These are phyloP conservation scores for Philhelius pedissequus DNA, from an alignment of 2,888 invertebrate species.

Conservation along the genomic window DNA sequence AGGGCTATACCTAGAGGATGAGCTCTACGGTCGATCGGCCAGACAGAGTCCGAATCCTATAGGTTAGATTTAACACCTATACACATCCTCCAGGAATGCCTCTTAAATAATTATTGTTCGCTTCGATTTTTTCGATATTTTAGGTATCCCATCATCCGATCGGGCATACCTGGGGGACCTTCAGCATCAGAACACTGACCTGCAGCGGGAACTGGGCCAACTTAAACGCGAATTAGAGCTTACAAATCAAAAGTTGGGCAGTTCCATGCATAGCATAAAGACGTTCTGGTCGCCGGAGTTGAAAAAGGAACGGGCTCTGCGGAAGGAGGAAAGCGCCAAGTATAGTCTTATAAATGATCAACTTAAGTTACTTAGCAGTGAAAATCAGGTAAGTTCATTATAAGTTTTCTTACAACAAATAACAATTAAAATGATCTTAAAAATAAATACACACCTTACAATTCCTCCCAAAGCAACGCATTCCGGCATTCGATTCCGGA, in stretches of 20 bases:
- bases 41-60: constrained; percentile 85
- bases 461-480: too few relatives aligned
- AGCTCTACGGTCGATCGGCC: constrained; percentile 84
- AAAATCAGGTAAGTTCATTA: constrained; percentile 90
- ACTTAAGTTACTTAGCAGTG: constrained; percentile 95
- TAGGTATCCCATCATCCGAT: constrained; percentile 80
- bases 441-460: background rate
- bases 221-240: constrained; percentile 96
- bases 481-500: too few relatives aligned
- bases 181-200: constrained; percentile 95
- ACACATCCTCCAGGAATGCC: background rate
- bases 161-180: constrained; percentile 89
- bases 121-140: constrained; percentile 65
- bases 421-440: too few relatives aligned
- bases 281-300: constrained; percentile 99
- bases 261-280: constrained; percentile 99
- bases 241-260: constrained; percentile 98
- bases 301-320: constrained; percentile 96
- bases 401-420: too few relatives aligned
- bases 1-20: constrained; percentile 85
- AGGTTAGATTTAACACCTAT: constrained; percentile 73
- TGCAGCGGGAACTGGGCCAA: constrained; percentile 94
- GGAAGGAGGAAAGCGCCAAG: constrained; percentile 98
- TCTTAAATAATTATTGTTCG: background rate
- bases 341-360: constrained; percentile 98